A percentile compares a stretch with the other conserved stretches of the same genome.
phyloP scores from a whole-genome alignment of 2,797 vertebrate species.

The Pseudochirops corinnae region DNA sequence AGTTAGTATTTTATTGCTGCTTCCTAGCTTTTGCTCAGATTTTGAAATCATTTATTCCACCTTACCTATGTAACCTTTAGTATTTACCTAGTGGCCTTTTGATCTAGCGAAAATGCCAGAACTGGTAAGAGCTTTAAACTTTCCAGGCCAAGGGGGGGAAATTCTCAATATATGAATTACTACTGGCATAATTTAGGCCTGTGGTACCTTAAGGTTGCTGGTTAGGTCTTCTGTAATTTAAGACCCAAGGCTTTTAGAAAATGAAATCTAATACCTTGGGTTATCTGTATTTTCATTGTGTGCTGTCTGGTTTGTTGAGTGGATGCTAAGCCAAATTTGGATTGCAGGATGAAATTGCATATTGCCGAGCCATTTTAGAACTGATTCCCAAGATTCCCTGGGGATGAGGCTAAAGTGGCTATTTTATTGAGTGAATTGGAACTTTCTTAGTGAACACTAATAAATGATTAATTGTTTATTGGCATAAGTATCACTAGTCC shows the following conservation, averaged over 20 bases:
- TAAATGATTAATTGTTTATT: constrained; percentile 24
- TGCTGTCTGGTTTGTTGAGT: constrained; percentile 54
- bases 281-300: constrained; percentile 50
- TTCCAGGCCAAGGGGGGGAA: background rate
- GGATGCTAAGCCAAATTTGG: constrained; percentile 55
- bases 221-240: constrained; percentile 54
- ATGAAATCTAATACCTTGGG: constrained; percentile 44
- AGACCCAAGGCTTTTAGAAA: constrained; percentile 56
- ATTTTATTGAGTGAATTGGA: constrained; percentile 60
- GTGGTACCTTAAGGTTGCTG: constrained; percentile 45
- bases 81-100: constrained; percentile 44
- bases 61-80: constrained; percentile 41
- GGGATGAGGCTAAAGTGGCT: constrained; percentile 50
- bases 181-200: background rate
- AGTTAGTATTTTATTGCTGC: constrained; percentile 32
- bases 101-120: constrained; percentile 47
- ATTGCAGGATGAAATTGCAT: constrained; percentile 69
- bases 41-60: background rate
- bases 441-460: constrained; percentile 59
- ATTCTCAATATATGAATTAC: background rate
- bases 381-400: constrained; percentile 58
- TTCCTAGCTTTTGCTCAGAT: constrained; percentile 48
- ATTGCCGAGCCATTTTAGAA: constrained; percentile 60
- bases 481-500: constrained; percentile 33
- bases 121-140: constrained; percentile 56